Percentiles rank a stretch among this genome's conserved stretches.
These are phyloP conservation scores for Mus spicilegus DNA, from an alignment of 2,113 vertebrate species.

Conservation along the genomic window DNA sequence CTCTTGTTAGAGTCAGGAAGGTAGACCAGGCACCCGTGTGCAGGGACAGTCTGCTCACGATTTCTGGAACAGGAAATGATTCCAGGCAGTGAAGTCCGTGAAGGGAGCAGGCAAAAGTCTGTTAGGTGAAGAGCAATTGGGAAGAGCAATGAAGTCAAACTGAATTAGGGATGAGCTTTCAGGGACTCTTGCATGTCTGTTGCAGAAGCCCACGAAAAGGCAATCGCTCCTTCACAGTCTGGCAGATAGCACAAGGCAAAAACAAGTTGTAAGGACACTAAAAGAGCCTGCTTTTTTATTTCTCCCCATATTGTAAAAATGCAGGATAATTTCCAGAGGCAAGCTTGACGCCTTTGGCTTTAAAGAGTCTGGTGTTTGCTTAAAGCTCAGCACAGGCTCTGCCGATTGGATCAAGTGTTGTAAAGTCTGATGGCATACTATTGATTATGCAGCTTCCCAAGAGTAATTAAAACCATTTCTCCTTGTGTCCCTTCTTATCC, in stretches of 20 bases:
- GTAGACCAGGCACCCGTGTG: background rate
- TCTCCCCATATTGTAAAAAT: background rate
- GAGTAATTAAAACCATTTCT: conserved; percentile 57
- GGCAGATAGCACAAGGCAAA: background rate
- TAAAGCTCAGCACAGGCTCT: conserved; percentile 3
- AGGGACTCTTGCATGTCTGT: background rate
- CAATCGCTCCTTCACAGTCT: conserved; percentile 23
- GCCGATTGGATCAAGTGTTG: conserved; percentile 33
- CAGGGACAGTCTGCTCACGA: background rate
- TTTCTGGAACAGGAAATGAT: background rate
- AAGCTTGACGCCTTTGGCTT: background rate
- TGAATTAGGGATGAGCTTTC: background rate
- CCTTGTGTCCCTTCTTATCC: background rate
- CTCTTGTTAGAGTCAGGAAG: background rate
- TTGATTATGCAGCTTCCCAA: conserved; percentile 7
- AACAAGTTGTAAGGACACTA: background rate
- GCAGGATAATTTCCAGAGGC: background rate
- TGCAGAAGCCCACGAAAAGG: background rate
- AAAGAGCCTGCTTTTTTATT: background rate
- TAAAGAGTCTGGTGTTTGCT: background rate
- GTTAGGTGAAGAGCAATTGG: background rate
- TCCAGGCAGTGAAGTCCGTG: background rate
- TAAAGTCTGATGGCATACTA: background rate
- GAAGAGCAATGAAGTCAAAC: background rate
- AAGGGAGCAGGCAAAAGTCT: background rate